Percentiles rank a stretch among this genome's conserved stretches.
phyloP scores from a whole-genome alignment of 2,113 vertebrate species.

The Erythrocercus mccallii region DNA sequence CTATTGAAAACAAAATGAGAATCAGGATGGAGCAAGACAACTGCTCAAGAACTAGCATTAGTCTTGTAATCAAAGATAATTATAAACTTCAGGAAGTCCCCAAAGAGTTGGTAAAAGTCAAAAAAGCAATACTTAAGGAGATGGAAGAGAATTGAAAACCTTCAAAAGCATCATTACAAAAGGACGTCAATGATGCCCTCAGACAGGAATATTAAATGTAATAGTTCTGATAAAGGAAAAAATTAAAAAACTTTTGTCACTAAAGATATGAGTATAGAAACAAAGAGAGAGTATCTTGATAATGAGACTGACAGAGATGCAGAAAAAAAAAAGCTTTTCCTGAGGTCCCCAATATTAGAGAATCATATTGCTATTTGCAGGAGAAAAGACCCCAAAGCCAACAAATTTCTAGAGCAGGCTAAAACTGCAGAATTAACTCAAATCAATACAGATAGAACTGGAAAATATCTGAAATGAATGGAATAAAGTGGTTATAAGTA shows the following conservation, averaged over 20 bases:
- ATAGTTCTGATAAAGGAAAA: not conserved
- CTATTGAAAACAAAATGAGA: not conserved
- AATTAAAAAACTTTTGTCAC: not conserved
- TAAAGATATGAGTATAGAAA: not conserved
- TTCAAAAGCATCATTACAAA: not conserved
- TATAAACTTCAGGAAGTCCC: not conserved
- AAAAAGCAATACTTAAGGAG: not conserved
- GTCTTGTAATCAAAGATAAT: not conserved
- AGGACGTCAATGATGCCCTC: not conserved
- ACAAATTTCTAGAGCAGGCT: not conserved
- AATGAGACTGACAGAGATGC: rapidly evolving
- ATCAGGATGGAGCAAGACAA: not conserved
- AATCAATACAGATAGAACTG: not conserved
- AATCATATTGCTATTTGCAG: not conserved
- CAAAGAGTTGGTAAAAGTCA: not conserved
- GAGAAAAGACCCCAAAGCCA: not conserved
- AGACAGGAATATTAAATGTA: not conserved
- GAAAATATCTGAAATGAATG: not conserved
- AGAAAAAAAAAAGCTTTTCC: not conserved
- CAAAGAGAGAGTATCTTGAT: not conserved
- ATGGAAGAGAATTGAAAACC: not conserved
- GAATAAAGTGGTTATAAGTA: not conserved
- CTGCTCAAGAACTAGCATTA: not conserved
- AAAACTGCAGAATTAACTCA: not conserved
- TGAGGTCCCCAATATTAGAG: not conserved